Percentiles rank a stretch among this genome's conserved stretches.
These are phyloP conservation scores for Nomada goodeniana DNA, from an alignment of 2,888 invertebrate genomes.

Conservation along the genomic window DNA sequence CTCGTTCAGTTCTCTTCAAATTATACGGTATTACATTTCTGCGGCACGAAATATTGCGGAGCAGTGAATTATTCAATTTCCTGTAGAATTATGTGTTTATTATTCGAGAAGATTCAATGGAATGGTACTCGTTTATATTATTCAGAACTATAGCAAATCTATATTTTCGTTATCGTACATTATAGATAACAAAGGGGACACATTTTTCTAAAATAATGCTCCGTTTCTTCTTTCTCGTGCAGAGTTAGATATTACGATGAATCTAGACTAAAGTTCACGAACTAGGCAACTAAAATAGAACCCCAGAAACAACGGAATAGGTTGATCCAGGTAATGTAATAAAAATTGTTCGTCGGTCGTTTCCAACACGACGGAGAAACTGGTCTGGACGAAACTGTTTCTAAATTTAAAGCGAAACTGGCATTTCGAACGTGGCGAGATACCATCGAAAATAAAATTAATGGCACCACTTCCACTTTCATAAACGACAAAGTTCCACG, in stretches of 20 bases:
- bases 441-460: slow-evolving; percentile 7
- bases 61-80: too few species aligned
- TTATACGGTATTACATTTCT: too few species aligned
- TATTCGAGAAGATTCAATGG: too few species aligned
- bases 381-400: slow-evolving; percentile 3
- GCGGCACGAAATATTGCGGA: too few species aligned
- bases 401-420: slow-evolving; percentile 13
- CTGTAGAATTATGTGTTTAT: too few species aligned
- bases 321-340: slow-evolving; percentile 6
- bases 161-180: too few species aligned
- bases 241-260: neutral
- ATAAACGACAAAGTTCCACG: slow-evolving; percentile 1
- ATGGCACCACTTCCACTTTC: slow-evolving; percentile 4
- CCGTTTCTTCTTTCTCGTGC: neutral
- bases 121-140: too few species aligned
- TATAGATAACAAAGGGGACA: too few species aligned
- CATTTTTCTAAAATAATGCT: neutral
- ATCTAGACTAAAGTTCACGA: neutral
- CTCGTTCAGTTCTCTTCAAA: too few species aligned
- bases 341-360: neutral
- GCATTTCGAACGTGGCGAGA: neutral
- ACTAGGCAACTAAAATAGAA: neutral
- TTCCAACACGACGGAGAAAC: neutral
- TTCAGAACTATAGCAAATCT: too few species aligned
- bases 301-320: neutral